Evolutionary conservation across 2,113 vertebrate species (phyloP).

Genomic region (Dinomys branickii): DNA sequence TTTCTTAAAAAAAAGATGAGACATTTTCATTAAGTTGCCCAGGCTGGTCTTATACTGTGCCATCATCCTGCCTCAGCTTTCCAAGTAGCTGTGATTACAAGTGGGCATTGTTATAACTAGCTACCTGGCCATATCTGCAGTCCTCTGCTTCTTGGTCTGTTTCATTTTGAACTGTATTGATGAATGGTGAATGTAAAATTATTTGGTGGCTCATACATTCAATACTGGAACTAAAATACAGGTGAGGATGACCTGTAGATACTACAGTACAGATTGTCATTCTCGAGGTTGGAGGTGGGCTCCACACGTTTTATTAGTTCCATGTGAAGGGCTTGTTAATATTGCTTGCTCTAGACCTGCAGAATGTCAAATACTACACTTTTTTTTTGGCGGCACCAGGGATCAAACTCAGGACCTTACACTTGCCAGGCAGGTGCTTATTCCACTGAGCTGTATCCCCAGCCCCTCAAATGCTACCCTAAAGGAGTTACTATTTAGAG

Average conservation of each 20-base stretch:
- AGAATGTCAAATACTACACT: background rate
- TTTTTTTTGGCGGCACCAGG: no score
- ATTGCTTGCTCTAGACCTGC: background rate
- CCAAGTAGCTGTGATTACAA: background rate
- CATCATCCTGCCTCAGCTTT: background rate
- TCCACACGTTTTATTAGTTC: background rate
- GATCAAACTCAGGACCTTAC: no score
- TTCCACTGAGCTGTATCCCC: no score
- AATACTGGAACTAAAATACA: background rate
- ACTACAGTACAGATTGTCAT: background rate
- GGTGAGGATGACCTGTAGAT: background rate
- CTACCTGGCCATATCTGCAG: background rate
- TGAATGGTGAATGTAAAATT: background rate
- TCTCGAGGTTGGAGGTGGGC: background rate
- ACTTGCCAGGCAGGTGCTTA: no score
- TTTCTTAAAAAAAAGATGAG: background rate
- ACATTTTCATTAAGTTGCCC: background rate
- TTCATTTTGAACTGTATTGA: no score
- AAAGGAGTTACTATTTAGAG: background rate
- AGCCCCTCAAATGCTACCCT: background rate
- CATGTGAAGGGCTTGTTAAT: background rate
- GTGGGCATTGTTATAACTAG: background rate
- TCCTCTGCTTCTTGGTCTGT: background rate
- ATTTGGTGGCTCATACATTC: background rate
- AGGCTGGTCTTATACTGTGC: background rate